A percentile compares a stretch with the other conserved stretches of the same genome.
Evolutionary conservation across 1,140 invertebrate genomes (phyloP).

Genomic region (Parasteatoda tepidariorum): DNA sequence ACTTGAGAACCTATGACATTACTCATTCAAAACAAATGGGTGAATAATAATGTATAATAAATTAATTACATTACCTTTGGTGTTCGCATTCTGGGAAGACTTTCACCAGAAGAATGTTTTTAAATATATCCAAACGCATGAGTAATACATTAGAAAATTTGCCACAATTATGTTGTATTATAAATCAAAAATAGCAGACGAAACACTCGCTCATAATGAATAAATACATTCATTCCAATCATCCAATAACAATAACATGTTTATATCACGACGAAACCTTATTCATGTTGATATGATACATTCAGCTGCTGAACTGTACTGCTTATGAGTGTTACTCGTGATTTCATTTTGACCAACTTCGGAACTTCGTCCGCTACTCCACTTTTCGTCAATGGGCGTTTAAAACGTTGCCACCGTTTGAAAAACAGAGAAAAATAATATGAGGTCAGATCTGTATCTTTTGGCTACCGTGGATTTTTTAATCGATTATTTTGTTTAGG

Average conservation of each 20-base stretch:
- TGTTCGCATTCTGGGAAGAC: constrained; percentile 44
- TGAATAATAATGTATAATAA: too few species aligned
- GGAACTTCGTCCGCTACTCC: neutral
- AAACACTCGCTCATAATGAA: neutral
- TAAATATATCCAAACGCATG: constrained; percentile 32
- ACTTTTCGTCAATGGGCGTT: neutral
- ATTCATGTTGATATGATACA: too few species aligned
- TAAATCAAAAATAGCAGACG: neutral
- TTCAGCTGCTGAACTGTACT: too few species aligned
- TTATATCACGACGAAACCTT: neutral
- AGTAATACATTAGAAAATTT: constrained; percentile 16
- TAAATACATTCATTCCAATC: neutral
- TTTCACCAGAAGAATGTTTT: constrained; percentile 1
- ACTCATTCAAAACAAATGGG: too few species aligned
- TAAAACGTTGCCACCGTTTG: too few species aligned
- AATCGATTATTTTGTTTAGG: too few species aligned
- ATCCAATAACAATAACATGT: neutral
- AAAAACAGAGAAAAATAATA: too few species aligned
- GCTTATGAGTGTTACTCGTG: too few species aligned
- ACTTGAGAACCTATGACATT: too few species aligned
- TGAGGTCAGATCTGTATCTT: too few species aligned
- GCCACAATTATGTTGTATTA: neutral
- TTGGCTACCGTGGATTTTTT: too few species aligned
- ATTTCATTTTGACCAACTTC: too few species aligned
- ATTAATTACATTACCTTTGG: constrained; percentile 39